Evolutionary conservation across 2,797 vertebrate genomes (phyloP), one percentile per base, ranked within the genome.

Genomic region (Melanotaenia nigrans): DNA sequence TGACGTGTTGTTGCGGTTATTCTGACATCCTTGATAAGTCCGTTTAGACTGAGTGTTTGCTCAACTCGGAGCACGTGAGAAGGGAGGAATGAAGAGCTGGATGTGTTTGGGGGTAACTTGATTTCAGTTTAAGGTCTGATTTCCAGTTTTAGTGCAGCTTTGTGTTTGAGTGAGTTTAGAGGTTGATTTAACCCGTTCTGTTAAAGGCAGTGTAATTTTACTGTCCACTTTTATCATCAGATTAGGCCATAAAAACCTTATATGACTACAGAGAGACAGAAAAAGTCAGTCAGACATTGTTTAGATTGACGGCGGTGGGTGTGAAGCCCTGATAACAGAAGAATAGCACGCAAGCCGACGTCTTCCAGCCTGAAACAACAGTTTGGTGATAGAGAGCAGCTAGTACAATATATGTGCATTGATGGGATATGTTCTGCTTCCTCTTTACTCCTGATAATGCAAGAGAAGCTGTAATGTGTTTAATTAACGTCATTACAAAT

Each of bases 21-120:
- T 55, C 73, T 77, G 78, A 79, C 61, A 68, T 88, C 80, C 79
- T 77, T 24, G 76, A 87, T 84, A 81, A 79, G 74, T 82, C 71
- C 40, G 69, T 61, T 54, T 77, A 82, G 83, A 68, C 81, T 62
- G 58, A 82, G 72, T 45, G 24, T 83, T 87, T 70, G 47, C 56
- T 75, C 65, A 47, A 59, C 45, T 68, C 55, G 3, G 64, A 68
- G 54, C 73, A 59, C 14, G n/a, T 20, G 40, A 71, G 40, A 51
- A 75, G 11, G 32, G 13, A 5, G 25, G 4, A 13, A 28, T 30
- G 25, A 45, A 28, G 45, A 49, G 60, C 4, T 12, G 25, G 71
- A 49, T 55, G 36, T 54, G 58, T 38, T 18, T 25, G 51, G 68
- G 28, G 22, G 45, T 28, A 28, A 28, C 28, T 28, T 28, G 28